phyloP scores from a whole-genome alignment of 2,113 vertebrate genomes.

The Phainopepla nitens region DNA sequence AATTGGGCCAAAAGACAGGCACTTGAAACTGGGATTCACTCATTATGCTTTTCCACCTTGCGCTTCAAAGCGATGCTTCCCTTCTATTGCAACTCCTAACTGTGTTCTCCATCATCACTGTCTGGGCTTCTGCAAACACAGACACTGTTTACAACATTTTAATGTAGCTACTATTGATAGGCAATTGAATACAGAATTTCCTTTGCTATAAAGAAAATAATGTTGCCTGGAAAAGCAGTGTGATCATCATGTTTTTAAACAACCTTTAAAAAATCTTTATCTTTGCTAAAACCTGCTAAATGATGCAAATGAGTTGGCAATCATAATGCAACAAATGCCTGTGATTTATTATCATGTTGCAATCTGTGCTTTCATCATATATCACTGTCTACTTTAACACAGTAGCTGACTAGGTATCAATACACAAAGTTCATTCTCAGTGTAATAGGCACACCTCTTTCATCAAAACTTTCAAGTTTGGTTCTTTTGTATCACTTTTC shows the following conservation, averaged over 20 bases:
- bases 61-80: background rate
- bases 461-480: background rate
- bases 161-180: background rate
- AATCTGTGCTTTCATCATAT: background rate
- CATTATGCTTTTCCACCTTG: background rate
- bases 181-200: background rate
- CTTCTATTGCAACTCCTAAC: background rate
- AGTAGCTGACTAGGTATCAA: background rate
- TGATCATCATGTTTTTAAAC: background rate
- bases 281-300: slow-evolving; percentile 4
- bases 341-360: background rate
- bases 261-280: background rate
- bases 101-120: background rate
- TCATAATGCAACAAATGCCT: background rate
- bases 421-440: background rate
- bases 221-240: background rate
- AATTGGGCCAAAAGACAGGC: background rate
- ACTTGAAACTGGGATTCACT: background rate
- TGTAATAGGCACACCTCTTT: background rate
- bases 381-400: background rate
- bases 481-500: background rate
- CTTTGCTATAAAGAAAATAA: background rate
- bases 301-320: background rate
- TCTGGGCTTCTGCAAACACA: background rate
- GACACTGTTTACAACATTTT: background rate